phyloP scores from a whole-genome alignment of 2,113 vertebrate species.

The Panthera tigris region DNA sequence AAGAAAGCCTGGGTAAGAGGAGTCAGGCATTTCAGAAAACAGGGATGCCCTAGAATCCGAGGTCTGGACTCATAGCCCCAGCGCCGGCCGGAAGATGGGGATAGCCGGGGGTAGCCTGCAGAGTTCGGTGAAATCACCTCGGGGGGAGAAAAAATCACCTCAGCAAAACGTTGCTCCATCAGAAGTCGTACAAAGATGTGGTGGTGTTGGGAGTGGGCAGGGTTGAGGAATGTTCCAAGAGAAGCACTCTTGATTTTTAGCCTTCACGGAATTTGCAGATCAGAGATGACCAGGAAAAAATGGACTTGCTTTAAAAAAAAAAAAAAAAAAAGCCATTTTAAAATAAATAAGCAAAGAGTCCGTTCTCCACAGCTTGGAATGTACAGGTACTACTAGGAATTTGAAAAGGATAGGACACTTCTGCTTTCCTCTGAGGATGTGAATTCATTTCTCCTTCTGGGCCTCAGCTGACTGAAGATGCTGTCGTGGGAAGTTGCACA shows the following conservation, averaged over 20 bases:
- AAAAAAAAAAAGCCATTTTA: not conserved
- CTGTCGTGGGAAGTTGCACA: not conserved
- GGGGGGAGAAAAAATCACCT: not conserved
- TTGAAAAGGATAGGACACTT: not conserved
- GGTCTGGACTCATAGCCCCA: not conserved
- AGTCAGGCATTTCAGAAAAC: not conserved
- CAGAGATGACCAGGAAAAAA: not conserved
- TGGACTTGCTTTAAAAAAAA: not conserved
- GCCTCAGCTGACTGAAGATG: not conserved
- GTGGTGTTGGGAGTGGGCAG: not conserved
- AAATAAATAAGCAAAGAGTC: not conserved
- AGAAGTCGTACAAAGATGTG: not conserved
- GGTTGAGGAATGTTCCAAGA: not conserved
- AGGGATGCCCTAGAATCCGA: not conserved
- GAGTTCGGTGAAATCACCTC: not conserved
- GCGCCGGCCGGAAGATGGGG: not conserved
- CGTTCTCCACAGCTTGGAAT: not conserved
- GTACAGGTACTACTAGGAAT: not conserved
- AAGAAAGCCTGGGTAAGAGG: slow-evolving; percentile 22
- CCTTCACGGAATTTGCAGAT: slow-evolving; percentile 9
- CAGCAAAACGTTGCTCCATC: not conserved
- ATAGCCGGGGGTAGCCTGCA: not conserved
- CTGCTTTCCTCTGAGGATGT: not conserved
- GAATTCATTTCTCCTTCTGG: not conserved
- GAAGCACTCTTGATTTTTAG: not conserved